A percentile compares a stretch with the other conserved stretches of the same genome.
Evolutionary conservation across 2,113 vertebrate species (phyloP).

Genomic region (Psephotus haematonotus): DNA sequence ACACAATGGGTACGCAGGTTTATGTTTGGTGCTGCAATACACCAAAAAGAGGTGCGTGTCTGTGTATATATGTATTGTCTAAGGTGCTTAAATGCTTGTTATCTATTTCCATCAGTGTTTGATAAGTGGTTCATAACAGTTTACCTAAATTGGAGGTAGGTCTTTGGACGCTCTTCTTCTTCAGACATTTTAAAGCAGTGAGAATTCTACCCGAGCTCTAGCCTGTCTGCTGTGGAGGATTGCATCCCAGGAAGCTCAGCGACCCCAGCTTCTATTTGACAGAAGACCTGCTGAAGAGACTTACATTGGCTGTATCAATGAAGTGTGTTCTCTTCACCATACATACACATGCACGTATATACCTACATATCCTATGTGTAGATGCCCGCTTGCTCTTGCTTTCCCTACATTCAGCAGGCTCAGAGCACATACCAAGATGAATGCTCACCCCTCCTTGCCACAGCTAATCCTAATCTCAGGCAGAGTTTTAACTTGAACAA

Average conservation of each 20-base stretch:
- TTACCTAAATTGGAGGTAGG: background rate
- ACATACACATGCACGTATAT: accelerated
- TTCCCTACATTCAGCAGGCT: background rate
- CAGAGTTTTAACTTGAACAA: background rate
- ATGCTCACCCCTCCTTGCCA: too few relatives aligned
- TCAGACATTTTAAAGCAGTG: background rate
- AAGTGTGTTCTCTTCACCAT: too few relatives aligned
- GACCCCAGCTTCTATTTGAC: background rate
- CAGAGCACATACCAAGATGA: accelerated
- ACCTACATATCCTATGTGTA: accelerated
- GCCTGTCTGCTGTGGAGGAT: background rate
- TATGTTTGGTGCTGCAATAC: background rate
- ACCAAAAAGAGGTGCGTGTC: background rate
- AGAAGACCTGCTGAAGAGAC: too few relatives aligned
- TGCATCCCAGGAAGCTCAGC: background rate
- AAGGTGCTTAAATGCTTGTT: background rate
- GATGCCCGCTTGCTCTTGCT: accelerated
- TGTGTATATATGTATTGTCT: background rate
- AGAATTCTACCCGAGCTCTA: background rate
- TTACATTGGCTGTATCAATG: background rate
- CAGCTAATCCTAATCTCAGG: background rate
- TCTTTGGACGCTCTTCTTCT: background rate
- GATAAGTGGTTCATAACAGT: background rate
- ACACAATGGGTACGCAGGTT: accelerated
- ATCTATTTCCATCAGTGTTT: background rate